phyloP scores from a whole-genome alignment of 2,888 invertebrate species.

The Eupithecia exiguata region DNA sequence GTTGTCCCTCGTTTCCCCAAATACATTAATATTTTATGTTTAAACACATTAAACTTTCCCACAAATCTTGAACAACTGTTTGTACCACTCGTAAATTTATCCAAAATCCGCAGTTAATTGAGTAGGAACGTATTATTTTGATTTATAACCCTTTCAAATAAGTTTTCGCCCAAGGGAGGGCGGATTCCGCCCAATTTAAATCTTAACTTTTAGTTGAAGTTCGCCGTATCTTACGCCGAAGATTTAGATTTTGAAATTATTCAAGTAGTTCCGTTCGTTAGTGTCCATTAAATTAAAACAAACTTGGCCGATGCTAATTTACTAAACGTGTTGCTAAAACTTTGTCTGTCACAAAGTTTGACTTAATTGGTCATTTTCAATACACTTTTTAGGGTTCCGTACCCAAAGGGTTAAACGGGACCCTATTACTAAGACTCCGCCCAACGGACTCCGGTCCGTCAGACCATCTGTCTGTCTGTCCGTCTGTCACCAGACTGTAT shows the following conservation, averaged over 20 bases:
- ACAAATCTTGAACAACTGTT: constrained; percentile 43
- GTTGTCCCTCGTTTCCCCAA: constrained; percentile 16
- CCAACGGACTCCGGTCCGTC: no score
- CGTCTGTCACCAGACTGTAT: no score
- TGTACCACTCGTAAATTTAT: constrained; percentile 35
- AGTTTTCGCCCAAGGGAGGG: constrained; percentile 61
- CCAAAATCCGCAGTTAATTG: constrained; percentile 60
- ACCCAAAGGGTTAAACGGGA: no score
- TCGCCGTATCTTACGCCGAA: constrained; percentile 66
- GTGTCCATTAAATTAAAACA: constrained; percentile 4
- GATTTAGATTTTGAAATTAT: constrained; percentile 69
- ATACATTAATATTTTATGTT: constrained; percentile 30
- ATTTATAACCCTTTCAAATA: constrained; percentile 76
- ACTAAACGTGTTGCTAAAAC: constrained; percentile 9
- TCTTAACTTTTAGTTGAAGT: constrained; percentile 75
- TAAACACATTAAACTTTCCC: constrained; percentile 40
- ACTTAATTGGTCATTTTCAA: background rate
- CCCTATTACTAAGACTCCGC: no score
- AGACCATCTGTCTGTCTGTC: no score
- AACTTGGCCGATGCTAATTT: constrained; percentile 18
- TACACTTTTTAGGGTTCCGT: no score
- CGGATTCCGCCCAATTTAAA: constrained; percentile 68
- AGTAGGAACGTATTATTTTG: constrained; percentile 72
- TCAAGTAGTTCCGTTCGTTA: constrained; percentile 46
- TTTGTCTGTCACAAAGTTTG: background rate